Percentiles rank a stretch among this genome's conserved stretches.
Conservation (phyloP, 1,140 invertebrate species). For the Mercenaria mercenaria region DNA sequence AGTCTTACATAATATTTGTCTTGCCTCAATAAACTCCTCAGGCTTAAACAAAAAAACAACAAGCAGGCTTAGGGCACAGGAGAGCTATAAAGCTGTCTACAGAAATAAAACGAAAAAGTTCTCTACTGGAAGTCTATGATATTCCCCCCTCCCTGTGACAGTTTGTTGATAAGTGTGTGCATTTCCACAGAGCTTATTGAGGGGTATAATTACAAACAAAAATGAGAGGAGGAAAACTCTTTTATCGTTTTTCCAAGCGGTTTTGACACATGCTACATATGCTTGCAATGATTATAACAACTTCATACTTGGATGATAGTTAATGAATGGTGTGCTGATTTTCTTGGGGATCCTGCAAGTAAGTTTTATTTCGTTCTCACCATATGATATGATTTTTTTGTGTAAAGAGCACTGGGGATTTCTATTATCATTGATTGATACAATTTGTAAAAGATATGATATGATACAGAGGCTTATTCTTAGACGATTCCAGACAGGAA, state of each 20-base stretch:
- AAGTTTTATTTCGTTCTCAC: conserved; percentile 39
- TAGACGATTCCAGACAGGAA: neutral
- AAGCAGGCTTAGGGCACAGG: conserved; percentile 5
- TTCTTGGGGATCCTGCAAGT: conserved; percentile 23
- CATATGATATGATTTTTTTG: conserved; percentile 6
- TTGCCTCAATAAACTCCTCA: neutral
- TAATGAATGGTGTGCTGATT: conserved; percentile 35
- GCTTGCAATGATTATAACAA: conserved; percentile 20
- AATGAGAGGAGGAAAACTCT: conserved; percentile 16
- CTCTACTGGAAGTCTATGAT: conserved; percentile 34
- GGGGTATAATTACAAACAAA: conserved; percentile 47
- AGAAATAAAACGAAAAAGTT: conserved; percentile 1
- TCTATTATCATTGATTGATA: conserved; percentile 32
- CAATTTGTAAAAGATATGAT: conserved; percentile 39
- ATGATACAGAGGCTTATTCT: neutral
- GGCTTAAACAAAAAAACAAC: neutral
- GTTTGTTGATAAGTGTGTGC: conserved; percentile 22
- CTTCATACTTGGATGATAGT: conserved; percentile 33
- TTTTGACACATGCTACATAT: conserved; percentile 53
- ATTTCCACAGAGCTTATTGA: conserved; percentile 22
- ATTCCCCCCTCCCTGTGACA: conserved; percentile 13
- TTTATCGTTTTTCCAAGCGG: conserved; percentile 34
- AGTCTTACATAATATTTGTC: too few relatives aligned
- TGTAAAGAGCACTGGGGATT: conserved; percentile 34
- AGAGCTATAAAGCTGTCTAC: conserved; percentile 11